Evolutionary conservation across 1,140 invertebrate species (phyloP), one percentile per base, ranked within the genome.

Genomic region (Drosophila nigromelanica): DNA sequence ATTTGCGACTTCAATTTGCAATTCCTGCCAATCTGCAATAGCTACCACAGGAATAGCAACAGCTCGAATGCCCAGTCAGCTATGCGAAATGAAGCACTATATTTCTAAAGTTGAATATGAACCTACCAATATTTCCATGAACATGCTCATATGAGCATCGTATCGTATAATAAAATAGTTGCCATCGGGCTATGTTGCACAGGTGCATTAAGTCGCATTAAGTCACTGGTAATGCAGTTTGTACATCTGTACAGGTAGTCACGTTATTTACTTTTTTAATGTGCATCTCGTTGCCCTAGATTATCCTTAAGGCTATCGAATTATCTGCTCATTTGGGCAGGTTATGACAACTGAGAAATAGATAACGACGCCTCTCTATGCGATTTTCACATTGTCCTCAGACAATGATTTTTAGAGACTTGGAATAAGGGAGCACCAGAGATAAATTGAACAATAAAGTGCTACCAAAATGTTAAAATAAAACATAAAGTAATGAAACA

Each of bases 1-100:
- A 81, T 81, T 82, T 73, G 55, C 58, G 55, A 43, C 54, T 42
- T 56, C 51, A 64, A 71, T 71, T 64, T 64, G 43, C 68, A 35
- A 50, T 64, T 8, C 43, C 24, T 10, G 27, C 14, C 50, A 54
- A 37, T 42, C 51, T 56, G 27, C 15, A 18, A 54, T 6, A 37
- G 10, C 15, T 30, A 40, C 43, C 30, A 12, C 56, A 68, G n/a
- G 52, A 24, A 14, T 51, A 66, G 11, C 24, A 50, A 27, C 27
- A 27, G 27, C 5, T 27, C 27, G 27, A 27, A 27, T 5, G 27
- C 27, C 27, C 43, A 35, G 40, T 24, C 43, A 47, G 18, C 43
- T 47, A n/a, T 40, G 39, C 39, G 15, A 45, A 21, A 11, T 45
- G 18, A 18, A 21, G 21, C 52, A 43, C 30, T 43, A 56, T 43